Conservation (phyloP, 2,888 invertebrate genomes). For the Gymnocheta viridis region DNA sequence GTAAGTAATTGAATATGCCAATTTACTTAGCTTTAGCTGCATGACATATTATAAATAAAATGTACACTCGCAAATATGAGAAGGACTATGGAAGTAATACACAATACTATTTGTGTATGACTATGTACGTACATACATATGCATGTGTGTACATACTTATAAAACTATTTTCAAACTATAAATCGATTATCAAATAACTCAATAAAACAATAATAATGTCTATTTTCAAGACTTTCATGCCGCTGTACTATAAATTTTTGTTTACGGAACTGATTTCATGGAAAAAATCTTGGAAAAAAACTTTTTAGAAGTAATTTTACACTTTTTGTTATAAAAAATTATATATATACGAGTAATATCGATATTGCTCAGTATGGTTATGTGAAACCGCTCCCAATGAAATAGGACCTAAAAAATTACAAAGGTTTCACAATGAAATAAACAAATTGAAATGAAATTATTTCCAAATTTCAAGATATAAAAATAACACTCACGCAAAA, state of each 20-base stretch:
- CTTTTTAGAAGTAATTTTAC: background rate
- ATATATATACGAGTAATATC: too few species aligned
- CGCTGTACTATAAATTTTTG: background rate
- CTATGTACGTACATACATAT: background rate
- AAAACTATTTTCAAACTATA: background rate
- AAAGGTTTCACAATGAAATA: too few species aligned
- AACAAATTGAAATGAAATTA: too few species aligned
- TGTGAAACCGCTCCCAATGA: too few species aligned
- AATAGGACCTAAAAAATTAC: too few species aligned
- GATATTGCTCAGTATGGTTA: too few species aligned
- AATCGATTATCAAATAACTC: conserved; percentile 36
- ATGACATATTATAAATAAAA: conserved; percentile 47
- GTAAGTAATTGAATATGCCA: conserved; percentile 63
- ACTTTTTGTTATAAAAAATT: background rate
- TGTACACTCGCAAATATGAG: background rate
- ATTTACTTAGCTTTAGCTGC: conserved; percentile 47
- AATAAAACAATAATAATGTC: conserved; percentile 5
- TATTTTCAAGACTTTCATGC: background rate
- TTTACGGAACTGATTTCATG: conserved; percentile 26
- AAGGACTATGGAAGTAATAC: conserved; percentile 10
- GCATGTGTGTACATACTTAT: background rate
- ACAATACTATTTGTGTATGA: background rate
- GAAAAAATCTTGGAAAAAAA: background rate
- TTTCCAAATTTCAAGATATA: too few species aligned
- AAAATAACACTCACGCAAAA: too few species aligned